Conservation (phyloP, 2,113 vertebrate species). For the Anser cygnoides region DNA sequence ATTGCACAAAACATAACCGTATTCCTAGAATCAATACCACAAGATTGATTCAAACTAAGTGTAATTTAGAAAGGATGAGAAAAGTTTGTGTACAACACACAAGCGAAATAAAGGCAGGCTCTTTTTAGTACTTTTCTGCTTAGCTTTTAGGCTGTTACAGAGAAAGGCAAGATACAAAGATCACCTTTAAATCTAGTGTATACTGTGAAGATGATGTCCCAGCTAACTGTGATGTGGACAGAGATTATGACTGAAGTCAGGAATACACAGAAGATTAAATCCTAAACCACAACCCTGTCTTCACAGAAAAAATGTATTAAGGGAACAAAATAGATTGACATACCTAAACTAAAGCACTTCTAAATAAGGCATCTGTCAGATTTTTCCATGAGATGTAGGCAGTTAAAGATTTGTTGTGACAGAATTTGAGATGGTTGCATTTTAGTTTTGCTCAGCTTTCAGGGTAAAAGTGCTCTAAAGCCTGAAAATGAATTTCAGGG, state of each 20-base stretch:
- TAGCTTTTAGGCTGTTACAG: conserved; percentile 18
- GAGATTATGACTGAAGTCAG: conserved; percentile 48
- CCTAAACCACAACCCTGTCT: conserved; percentile 28
- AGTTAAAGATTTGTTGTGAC: neutral
- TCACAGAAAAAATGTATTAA: neutral
- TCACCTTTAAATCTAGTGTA: neutral
- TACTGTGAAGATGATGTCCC: neutral
- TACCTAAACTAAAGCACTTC: conserved; percentile 30
- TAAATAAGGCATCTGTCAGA: conserved; percentile 4
- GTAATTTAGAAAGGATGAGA: conserved; percentile 24
- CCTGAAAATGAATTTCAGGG: neutral
- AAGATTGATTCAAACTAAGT: conserved; percentile 41
- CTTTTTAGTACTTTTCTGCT: conserved; percentile 38
- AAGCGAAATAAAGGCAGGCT: neutral
- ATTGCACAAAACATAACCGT: neutral
- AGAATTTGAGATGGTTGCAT: neutral
- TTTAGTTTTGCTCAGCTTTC: conserved; percentile 10
- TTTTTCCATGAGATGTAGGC: conserved; percentile 19
- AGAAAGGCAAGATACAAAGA: neutral
- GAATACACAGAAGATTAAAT: conserved; percentile 44
- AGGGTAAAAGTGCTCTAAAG: neutral
- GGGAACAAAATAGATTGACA: conserved; percentile 27
- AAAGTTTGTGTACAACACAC: conserved; percentile 5
- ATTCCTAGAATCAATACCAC: conserved; percentile 12
- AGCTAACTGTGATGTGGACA: conserved; percentile 8